Evolutionary conservation across 2,113 vertebrate species (phyloP).

Genomic region (Carettochelys insculpta): DNA sequence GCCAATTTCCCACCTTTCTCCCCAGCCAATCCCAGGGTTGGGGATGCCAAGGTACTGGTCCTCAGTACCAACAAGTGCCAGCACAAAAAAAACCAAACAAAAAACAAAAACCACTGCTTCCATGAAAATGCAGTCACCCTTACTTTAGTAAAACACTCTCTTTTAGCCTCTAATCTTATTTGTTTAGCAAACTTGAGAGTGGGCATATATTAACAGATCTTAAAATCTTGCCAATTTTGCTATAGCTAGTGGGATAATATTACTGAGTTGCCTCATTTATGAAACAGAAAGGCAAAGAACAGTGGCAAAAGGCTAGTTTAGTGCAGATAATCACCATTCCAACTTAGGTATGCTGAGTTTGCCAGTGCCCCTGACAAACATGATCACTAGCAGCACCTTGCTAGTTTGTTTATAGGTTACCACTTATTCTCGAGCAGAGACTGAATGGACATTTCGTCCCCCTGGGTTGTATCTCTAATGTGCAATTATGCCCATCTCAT

Average conservation of each 20-base stretch:
- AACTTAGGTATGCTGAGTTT: neutral
- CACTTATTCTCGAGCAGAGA: neutral
- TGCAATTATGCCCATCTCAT: neutral
- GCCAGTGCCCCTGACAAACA: neutral
- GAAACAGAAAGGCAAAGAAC: neutral
- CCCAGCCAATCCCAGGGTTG: no score
- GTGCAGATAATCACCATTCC: neutral
- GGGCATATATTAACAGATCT: neutral
- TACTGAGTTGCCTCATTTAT: neutral
- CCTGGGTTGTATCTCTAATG: neutral
- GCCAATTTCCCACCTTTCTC: no score
- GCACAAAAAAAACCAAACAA: no score
- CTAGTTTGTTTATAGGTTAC: neutral
- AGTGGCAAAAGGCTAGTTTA: neutral
- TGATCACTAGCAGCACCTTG: neutral
- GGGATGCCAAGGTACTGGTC: no score
- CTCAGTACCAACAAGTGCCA: no score
- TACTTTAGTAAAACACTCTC: neutral
- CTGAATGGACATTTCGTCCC: neutral
- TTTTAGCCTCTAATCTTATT: neutral
- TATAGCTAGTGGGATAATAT: neutral
- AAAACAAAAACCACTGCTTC: no score
- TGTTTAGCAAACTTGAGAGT: neutral
- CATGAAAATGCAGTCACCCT: neutral
- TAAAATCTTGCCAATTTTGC: neutral